phyloP scores from a whole-genome alignment of 2,797 vertebrate species.

The Sternotherus odoratus region DNA sequence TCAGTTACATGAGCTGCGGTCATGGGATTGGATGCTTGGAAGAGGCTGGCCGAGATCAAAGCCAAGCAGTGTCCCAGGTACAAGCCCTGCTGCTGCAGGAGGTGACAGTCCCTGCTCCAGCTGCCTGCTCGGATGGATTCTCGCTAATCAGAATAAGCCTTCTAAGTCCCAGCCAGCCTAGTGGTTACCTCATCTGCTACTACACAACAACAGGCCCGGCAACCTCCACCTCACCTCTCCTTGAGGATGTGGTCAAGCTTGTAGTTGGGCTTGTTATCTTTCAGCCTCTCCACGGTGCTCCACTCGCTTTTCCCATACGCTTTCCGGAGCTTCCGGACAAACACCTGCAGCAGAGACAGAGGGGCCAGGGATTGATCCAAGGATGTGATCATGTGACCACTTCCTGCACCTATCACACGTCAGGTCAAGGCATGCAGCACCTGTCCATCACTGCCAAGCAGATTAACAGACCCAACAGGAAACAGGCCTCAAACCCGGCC shows the following conservation, averaged over 20 bases:
- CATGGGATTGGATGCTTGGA: background rate
- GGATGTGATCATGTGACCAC: background rate
- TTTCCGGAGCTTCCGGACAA: conserved; percentile 93
- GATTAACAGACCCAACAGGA: background rate
- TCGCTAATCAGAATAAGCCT: rapidly evolving
- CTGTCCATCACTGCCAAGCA: background rate
- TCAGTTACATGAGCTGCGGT: background rate
- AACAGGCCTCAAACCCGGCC: background rate
- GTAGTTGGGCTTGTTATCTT: conserved; percentile 93
- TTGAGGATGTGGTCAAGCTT: conserved; percentile 96
- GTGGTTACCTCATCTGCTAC: background rate
- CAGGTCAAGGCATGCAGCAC: background rate
- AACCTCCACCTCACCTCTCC: conserved; percentile 86
- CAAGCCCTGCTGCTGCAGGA: rapidly evolving
- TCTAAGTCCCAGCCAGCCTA: rapidly evolving
- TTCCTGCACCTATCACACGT: background rate
- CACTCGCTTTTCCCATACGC: conserved; percentile 94
- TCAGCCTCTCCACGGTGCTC: conserved; percentile 87
- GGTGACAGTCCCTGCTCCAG: rapidly evolving
- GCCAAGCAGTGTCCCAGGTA: rapidly evolving
- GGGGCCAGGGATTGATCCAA: rapidly evolving
- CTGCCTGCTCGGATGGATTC: background rate
- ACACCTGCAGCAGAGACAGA: conserved; percentile 82
- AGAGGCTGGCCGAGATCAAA: background rate
- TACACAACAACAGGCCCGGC: no score